Percentiles rank a stretch among this genome's conserved stretches.
Evolutionary conservation across 2,113 vertebrate genomes (phyloP).

Genomic region (Siniperca knerii): DNA sequence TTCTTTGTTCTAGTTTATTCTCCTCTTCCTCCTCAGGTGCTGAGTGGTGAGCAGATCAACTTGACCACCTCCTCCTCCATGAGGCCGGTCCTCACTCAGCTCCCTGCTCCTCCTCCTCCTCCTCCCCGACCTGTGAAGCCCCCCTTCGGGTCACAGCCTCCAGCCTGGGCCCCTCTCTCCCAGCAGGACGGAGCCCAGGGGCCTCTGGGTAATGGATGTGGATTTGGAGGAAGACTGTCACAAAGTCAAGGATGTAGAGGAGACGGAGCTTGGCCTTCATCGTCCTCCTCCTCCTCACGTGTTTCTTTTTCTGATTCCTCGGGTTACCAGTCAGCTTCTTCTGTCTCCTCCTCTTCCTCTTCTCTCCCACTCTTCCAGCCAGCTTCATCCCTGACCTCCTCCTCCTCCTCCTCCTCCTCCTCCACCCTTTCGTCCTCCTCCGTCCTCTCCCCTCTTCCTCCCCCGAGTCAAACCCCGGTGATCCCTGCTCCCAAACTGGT

Average conservation of each 20-base stretch:
- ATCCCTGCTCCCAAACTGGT: constrained; percentile 74
- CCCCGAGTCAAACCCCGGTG: not conserved
- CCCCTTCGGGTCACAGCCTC: constrained; percentile 10
- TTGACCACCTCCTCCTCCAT: constrained; percentile 72
- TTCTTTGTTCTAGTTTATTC: no score
- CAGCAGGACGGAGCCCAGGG: constrained; percentile 46
- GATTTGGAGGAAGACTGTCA: not conserved
- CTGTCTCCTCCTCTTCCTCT: constrained; percentile 2
- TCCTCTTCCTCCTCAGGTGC: constrained; percentile 75
- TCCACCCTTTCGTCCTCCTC: constrained; percentile 16
- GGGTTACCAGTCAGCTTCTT: not conserved
- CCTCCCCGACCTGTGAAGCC: not conserved
- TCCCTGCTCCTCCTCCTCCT: constrained; percentile 46
- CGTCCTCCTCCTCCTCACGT: constrained; percentile 6
- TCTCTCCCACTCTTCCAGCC: not conserved
- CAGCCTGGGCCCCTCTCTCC: constrained; percentile 19
- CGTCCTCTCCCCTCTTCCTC: not conserved
- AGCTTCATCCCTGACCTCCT: constrained; percentile 4
- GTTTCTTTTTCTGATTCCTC: not conserved
- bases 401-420: constrained; percentile 14
- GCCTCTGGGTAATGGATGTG: constrained; percentile 20
- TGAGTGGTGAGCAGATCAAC: constrained; percentile 73
- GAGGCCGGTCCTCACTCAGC: constrained; percentile 70
- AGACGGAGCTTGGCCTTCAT: not conserved
- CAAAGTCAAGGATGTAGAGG: constrained; percentile 7